Percentiles rank a stretch among this genome's conserved stretches.
phyloP scores from a whole-genome alignment of 2,113 vertebrate genomes.

The Zosterops borbonicus region DNA sequence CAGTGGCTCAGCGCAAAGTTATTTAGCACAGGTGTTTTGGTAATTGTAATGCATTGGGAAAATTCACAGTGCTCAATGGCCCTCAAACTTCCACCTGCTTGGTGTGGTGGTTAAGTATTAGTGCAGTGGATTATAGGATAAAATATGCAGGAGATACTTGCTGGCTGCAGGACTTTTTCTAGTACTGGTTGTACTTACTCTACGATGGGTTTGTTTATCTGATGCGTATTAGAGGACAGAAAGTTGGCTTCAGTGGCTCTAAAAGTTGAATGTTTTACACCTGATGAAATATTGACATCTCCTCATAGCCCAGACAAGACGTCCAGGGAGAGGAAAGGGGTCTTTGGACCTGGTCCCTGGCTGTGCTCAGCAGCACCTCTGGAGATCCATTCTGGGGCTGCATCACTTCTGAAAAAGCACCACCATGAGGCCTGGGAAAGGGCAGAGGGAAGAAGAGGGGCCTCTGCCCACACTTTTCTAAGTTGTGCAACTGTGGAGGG shows the following conservation, averaged over 20 bases:
- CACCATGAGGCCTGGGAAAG: neutral
- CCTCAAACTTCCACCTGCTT: slow-evolving; percentile 65
- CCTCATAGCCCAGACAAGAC: rapidly evolving
- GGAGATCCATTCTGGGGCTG: neutral
- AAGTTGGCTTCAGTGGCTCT: neutral
- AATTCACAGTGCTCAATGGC: slow-evolving; percentile 56
- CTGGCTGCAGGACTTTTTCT: slow-evolving; percentile 33
- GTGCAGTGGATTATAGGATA: slow-evolving; percentile 18
- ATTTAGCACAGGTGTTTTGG: slow-evolving; percentile 66
- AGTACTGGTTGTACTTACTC: slow-evolving; percentile 11
- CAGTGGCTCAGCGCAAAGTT: slow-evolving; percentile 45
- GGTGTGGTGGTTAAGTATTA: slow-evolving; percentile 42
- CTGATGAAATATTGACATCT: neutral
- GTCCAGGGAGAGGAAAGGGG: rapidly evolving
- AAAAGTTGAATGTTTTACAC: neutral
- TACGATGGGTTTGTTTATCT: neutral
- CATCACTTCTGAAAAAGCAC: neutral
- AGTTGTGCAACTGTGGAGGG: neutral
- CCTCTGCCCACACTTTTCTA: neutral
- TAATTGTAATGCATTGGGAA: slow-evolving; percentile 54
- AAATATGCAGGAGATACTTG: slow-evolving; percentile 21
- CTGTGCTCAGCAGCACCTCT: neutral
- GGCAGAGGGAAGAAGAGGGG: neutral
- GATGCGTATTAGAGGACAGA: neutral
- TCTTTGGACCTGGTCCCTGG: neutral